Evolutionary conservation across 2,888 invertebrate species (phyloP), one percentile per base, ranked within the genome.

Genomic region (Heliconius aoede): DNA sequence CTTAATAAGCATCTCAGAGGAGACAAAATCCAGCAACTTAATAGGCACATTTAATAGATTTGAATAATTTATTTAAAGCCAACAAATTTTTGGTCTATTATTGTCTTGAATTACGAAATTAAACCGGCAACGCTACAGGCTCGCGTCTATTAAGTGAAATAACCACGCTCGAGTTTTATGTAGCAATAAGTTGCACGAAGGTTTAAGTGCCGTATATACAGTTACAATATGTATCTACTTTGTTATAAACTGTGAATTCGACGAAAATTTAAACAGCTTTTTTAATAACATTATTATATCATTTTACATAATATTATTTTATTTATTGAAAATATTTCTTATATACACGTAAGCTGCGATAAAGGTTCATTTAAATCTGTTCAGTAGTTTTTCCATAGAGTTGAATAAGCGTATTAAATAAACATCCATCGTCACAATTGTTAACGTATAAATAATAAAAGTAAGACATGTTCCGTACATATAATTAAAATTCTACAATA

Each of bases 141-240:
- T 76, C 67, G 73, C 86, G 86, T 82, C 83, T 87, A 90, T 89
- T 86, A 89, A 88, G 83, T 88, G 81, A 88, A 91, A 91, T 89
- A 88, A 85, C 80, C 87, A 85, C 83, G 82, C 84, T 87, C 85
- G 81, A 90, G 88, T 91, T 91, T 89, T 89, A 91, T 89, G 83
- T 82, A 85, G 86, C 85, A 80, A 87, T 91, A 90, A 78, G 72
- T 78, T 74, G 74, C 81, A 78, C 76, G 79, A 79, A 78, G 78
- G 74, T 58, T 28, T 61, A 64, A 71, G 46, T 79, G 36, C 46
- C 71, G 71, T 76, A 72, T 75, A 74, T 55, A 46, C 73, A 24
- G 51, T 51, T 62, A 55, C 69, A 32, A 55, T 15, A 68, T 24
- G 8, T 28, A 46, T 46, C 21, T 21, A 55, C 15, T 30, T 69